Evolutionary conservation across 1,140 invertebrate genomes (phyloP).

Genomic region (Himalopsyche phryganea): DNA sequence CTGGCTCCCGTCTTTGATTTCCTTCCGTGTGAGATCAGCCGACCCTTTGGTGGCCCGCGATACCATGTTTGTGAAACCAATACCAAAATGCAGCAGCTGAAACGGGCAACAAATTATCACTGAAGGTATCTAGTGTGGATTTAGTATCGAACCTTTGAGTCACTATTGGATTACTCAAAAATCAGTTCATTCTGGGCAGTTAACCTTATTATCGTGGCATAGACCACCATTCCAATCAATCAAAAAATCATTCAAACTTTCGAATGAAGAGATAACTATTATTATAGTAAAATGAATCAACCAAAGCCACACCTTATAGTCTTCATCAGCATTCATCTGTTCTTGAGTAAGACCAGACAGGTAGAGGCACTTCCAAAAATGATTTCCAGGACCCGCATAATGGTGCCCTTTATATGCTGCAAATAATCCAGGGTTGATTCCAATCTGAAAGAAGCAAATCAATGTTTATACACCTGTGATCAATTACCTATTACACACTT

Average conservation of each 20-base stretch:
- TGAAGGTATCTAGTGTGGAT: too few relatives aligned
- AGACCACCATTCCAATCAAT: too few relatives aligned
- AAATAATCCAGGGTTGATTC: constrained; percentile 95
- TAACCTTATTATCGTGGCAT: too few relatives aligned
- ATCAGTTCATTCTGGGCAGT: too few relatives aligned
- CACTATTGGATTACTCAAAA: too few relatives aligned
- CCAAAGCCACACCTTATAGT: constrained; percentile 83
- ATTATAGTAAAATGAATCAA: too few relatives aligned
- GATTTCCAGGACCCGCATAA: constrained; percentile 96
- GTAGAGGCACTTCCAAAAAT: constrained; percentile 98
- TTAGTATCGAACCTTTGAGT: too few relatives aligned
- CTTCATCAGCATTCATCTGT: constrained; percentile 93
- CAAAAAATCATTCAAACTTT: too few relatives aligned
- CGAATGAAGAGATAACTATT: too few relatives aligned
- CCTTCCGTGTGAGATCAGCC: constrained; percentile 90
- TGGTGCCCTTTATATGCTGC: constrained; percentile 97
- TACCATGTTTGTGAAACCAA: constrained; percentile 98
- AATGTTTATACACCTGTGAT: neutral
- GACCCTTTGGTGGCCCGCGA: constrained; percentile 91
- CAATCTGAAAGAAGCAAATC: constrained; percentile 75
- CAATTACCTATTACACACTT: constrained; percentile 1
- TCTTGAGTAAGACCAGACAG: constrained; percentile 90
- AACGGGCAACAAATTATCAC: too few relatives aligned
- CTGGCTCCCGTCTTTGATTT: constrained; percentile 94
- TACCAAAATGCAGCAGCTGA: constrained; percentile 81